Percentiles rank a stretch among this genome's conserved stretches.
phyloP scores from a whole-genome alignment of 2,888 invertebrate genomes.

The Rapana venosa region DNA sequence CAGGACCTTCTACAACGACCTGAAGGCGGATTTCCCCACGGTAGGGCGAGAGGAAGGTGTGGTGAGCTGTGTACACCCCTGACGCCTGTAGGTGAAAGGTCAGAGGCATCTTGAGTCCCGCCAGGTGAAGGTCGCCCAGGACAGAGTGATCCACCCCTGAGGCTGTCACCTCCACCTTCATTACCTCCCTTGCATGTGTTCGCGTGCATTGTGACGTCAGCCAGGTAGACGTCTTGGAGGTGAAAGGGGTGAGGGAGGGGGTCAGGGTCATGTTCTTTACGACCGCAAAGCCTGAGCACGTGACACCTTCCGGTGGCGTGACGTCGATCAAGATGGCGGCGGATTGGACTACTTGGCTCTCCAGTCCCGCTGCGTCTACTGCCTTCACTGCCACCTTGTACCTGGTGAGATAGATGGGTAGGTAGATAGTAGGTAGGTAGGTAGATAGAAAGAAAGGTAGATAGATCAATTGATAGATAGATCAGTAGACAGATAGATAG shows the following conservation, averaged over 20 bases:
- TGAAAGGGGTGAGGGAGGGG: background rate
- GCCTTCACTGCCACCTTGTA: constrained; percentile 54
- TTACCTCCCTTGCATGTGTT: background rate
- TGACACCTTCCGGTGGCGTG: constrained; percentile 50
- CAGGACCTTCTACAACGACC: background rate
- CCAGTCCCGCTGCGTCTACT: constrained; percentile 55
- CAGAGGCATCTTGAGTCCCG: constrained; percentile 21
- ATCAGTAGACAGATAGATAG: background rate
- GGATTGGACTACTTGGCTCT: constrained; percentile 48
- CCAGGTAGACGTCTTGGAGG: background rate
- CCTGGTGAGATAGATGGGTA: background rate
- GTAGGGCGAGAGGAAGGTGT: constrained; percentile 30
- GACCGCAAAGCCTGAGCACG: constrained; percentile 36
- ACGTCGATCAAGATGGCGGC: constrained; percentile 48
- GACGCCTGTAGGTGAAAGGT: background rate
- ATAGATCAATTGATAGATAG: background rate
- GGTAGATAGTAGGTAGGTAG: too few relatives aligned
- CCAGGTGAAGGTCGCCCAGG: background rate
- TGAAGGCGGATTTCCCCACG: background rate
- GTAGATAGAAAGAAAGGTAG: background rate
- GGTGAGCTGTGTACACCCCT: background rate
- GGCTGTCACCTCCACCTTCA: constrained; percentile 30
- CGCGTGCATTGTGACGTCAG: background rate
- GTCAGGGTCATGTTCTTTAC: background rate
- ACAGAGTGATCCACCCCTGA: background rate